Base-by-base conservation (phyloP, 2,113 vertebrate genomes). In the Lasiurus cinereus region DNA sequence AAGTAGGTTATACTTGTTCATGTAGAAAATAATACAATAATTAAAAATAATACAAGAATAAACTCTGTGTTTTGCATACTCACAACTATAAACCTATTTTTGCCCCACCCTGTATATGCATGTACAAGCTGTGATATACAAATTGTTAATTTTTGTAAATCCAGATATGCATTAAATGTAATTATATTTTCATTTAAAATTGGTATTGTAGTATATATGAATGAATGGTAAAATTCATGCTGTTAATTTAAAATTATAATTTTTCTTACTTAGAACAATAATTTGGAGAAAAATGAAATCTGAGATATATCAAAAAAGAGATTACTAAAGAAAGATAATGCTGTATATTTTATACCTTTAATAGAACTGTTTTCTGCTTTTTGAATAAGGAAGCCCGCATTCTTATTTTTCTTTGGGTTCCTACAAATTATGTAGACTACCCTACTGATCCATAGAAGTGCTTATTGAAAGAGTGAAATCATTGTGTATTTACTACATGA, bases 221-320 rank as follows among this genome's bases (percentile, higher is more conserved):
- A 50, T 56, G 16, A 94, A 66, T 64, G 16, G 1, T 70, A 74
- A 83, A 96, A 54, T 39, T 39, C 14, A 50, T 70, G n/a, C 0
- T 76, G n/a, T 77, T 70, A 90, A 90, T 90, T 90, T 76, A 64
- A 90, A 83, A 56, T 91, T 78, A 10, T 43, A 62, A 19, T 76
- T 46, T 74, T 94, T 31, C 15, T 77, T 87, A 50, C 8, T 56
- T 74, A 69, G 56, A 85, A 83, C 16, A 80, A n/a, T 43, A 83
- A 83, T 56, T 54, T 48, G 6, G 13, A 67, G 33, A 56, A 43
- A 70, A 67, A 36, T 13, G 50, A 70, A 29, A 70, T 8, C 4
- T 9, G 56, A 46, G 15, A 39, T n/a, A 3, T 80, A 77, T 66
- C 33, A 43, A 73, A 91, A 93, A 67, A 85, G 1, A 91, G 6